phyloP scores from a whole-genome alignment of 2,797 vertebrate species.

The Benthosema pterotum region DNA sequence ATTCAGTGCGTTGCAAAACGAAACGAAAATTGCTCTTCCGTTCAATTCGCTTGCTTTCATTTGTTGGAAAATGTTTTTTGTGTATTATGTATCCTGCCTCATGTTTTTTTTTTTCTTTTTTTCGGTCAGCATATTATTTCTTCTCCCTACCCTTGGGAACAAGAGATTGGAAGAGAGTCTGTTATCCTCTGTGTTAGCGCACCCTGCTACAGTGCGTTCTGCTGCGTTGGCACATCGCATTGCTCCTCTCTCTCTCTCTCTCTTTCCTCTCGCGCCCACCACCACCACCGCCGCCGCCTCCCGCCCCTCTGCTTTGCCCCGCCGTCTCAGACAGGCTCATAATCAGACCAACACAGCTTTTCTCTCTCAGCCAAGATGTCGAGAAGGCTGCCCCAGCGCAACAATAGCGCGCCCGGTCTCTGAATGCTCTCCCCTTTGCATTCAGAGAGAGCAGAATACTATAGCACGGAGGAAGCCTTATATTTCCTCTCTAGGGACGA shows the following conservation, averaged over 20 bases:
- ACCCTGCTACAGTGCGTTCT: constrained; percentile 41
- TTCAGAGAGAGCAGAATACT: constrained; percentile 17
- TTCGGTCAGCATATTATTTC: constrained; percentile 51
- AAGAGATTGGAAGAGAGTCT: constrained; percentile 22
- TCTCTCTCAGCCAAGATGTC: constrained; percentile 11
- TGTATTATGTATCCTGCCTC: background rate
- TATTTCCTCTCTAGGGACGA: constrained; percentile 1
- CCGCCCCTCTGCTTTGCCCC: constrained; percentile 10
- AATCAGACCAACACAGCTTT: constrained; percentile 24
- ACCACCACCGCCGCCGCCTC: no score
- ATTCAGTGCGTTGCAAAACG: constrained; percentile 49
- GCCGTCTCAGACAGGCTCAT: constrained; percentile 20
- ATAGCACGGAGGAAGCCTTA: background rate
- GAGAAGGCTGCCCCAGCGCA: background rate
- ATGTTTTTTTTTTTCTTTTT: constrained; percentile 37
- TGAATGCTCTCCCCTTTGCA: constrained; percentile 15
- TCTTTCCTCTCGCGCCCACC: no score
- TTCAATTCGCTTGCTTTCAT: constrained; percentile 54
- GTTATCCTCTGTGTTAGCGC: constrained; percentile 25
- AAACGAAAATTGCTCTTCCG: constrained; percentile 47
- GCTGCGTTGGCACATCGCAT: constrained; percentile 47
- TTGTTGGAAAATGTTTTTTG: constrained; percentile 40
- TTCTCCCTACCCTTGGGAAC: constrained; percentile 30
- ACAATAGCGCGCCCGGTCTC: constrained; percentile 5
- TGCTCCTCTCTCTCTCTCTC: constrained; percentile 12